Percentiles rank a stretch among this genome's conserved stretches.
phyloP scores from a whole-genome alignment of 2,797 vertebrate genomes.

The Lacerta bilineata region DNA sequence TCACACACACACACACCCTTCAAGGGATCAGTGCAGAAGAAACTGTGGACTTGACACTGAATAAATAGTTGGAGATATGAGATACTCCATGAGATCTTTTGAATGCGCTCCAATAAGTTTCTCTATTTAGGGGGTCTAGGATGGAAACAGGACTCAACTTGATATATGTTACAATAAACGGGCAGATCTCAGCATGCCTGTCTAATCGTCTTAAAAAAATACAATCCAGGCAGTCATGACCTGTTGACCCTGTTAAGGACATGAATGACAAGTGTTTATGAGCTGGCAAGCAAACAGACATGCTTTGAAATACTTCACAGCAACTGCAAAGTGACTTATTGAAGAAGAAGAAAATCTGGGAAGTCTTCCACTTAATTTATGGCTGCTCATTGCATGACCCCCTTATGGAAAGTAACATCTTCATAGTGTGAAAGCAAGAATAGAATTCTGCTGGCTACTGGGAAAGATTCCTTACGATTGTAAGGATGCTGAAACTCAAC shows the following conservation, averaged over 20 bases:
- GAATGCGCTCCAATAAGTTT: conserved; percentile 51
- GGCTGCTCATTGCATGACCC: conserved; percentile 50
- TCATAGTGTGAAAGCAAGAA: conserved; percentile 50
- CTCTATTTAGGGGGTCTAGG: conserved; percentile 54
- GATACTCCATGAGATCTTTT: conserved; percentile 63
- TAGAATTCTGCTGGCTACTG: accelerated
- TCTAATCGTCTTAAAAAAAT: conserved; percentile 51
- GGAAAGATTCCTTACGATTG: conserved; percentile 52
- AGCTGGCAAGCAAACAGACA: conserved; percentile 70
- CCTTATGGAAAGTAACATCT: conserved; percentile 58
- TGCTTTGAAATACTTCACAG: conserved; percentile 69
- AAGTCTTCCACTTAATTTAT: conserved; percentile 64
- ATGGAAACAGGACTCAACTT: conserved; percentile 66
- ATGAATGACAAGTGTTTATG: conserved; percentile 70
- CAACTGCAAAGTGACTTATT: conserved; percentile 68
- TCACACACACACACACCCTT: conserved; percentile 48
- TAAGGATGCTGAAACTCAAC: conserved; percentile 47
- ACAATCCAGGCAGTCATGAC: conserved; percentile 64
- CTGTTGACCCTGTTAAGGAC: conserved; percentile 64
- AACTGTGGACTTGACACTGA: conserved; percentile 55
- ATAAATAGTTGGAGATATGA: conserved; percentile 61
- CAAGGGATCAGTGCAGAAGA: conserved; percentile 52
- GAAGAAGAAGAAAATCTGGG: conserved; percentile 31
- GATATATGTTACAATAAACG: conserved; percentile 67
- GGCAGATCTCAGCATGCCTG: conserved; percentile 75